A percentile compares a stretch with the other conserved stretches of the same genome.
phyloP scores from a whole-genome alignment of 2,113 vertebrate species.

The Phaetusa simplex region DNA sequence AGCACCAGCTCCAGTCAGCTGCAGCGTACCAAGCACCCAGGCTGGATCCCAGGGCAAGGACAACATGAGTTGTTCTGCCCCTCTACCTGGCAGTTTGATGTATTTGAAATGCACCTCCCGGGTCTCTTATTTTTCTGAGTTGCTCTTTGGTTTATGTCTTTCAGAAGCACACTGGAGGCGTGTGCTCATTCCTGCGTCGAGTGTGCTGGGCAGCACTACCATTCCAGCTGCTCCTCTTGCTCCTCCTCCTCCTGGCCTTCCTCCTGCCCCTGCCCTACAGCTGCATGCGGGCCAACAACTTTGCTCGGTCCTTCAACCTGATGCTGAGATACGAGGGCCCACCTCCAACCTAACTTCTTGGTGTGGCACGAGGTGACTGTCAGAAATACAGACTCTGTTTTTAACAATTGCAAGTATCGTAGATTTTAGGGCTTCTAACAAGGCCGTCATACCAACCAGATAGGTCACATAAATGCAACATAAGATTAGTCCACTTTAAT shows the following conservation, averaged over 20 bases:
- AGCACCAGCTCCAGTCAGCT: background rate
- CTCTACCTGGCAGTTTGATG: background rate
- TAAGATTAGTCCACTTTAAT: background rate
- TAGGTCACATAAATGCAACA: background rate
- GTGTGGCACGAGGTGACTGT: background rate
- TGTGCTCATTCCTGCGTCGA: conserved; percentile 68
- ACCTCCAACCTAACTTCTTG: conserved; percentile 82
- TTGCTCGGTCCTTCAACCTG: conserved; percentile 89
- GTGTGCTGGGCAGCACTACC: conserved; percentile 85
- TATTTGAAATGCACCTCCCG: background rate
- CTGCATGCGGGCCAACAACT: conserved; percentile 91
- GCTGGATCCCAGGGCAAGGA: background rate
- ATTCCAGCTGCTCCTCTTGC: conserved; percentile 82
- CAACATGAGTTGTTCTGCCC: background rate
- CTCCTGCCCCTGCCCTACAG: conserved; percentile 84
- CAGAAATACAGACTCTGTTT: background rate
- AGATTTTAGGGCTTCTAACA: background rate
- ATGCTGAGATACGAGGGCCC: conserved; percentile 88
- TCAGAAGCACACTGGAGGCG: conserved; percentile 57
- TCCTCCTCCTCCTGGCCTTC: conserved; percentile 86
- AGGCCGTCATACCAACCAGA: background rate
- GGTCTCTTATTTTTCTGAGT: background rate
- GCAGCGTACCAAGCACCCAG: background rate
- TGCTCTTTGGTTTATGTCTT: conserved; percentile 13
- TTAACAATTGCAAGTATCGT: background rate